These are phyloP conservation scores for Polypedilum vanderplanki DNA, from an alignment of 1,140 invertebrate species.

Conservation along the genomic window DNA sequence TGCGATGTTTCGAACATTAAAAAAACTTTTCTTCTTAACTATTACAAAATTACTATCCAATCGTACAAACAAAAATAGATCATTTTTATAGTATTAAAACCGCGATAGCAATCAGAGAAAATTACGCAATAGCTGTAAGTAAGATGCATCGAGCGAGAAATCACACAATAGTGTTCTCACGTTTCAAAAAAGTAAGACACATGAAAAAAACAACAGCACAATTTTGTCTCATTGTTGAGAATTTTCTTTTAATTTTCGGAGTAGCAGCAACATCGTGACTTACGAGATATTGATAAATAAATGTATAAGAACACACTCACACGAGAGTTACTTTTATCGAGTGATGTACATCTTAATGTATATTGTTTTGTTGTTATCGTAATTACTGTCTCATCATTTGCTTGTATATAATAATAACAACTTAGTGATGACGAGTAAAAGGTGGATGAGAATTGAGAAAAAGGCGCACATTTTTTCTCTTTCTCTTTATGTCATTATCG, in stretches of 20 bases:
- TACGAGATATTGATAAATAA: neutral
- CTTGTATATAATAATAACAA: slow-evolving; percentile 3
- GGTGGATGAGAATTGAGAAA: neutral
- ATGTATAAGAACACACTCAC: too few relatives aligned
- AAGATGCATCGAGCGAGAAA: neutral
- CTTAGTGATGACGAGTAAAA: neutral
- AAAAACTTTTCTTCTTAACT: neutral
- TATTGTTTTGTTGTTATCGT: slow-evolving; percentile 16
- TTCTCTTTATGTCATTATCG: neutral
- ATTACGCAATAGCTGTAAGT: too few relatives aligned
- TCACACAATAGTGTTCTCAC: neutral
- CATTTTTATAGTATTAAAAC: slow-evolving; percentile 9
- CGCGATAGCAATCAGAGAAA: neutral
- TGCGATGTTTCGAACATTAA: neutral
- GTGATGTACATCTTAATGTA: neutral
- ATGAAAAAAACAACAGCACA: too few relatives aligned
- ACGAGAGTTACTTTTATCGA: too few relatives aligned
- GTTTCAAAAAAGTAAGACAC: neutral
- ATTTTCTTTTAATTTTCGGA: too few relatives aligned
- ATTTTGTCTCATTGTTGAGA: too few relatives aligned
- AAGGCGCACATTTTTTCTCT: neutral
- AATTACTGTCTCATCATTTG: slow-evolving; percentile 4
- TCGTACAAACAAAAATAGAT: neutral
- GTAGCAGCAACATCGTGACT: neutral
- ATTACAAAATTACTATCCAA: slow-evolving; percentile 12